Conservation (phyloP, 1,140 invertebrate species). For the Catajapyx aquilonaris region DNA sequence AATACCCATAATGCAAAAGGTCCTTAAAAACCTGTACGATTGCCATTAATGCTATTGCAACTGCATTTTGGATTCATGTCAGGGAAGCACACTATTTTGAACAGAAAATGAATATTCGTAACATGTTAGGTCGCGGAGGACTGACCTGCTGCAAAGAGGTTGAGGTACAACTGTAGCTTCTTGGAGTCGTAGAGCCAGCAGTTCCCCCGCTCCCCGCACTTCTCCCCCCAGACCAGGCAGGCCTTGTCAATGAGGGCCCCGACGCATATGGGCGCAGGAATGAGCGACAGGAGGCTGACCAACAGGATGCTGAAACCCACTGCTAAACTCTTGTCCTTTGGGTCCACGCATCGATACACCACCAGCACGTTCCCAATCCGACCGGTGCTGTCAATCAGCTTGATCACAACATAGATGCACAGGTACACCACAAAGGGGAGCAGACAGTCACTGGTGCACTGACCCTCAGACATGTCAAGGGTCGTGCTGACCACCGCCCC, state of each 20-base stretch:
- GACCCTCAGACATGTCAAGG: too few relatives aligned
- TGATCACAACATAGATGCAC: conserved; percentile 13
- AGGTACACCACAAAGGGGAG: conserved; percentile 14
- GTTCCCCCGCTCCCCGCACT: conserved; percentile 34
- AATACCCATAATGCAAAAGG: background rate
- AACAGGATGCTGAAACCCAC: conserved; percentile 36
- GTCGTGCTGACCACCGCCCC: too few relatives aligned
- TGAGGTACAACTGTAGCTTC: conserved; percentile 32
- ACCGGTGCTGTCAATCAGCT: conserved; percentile 15
- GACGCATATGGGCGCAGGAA: conserved; percentile 41
- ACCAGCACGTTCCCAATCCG: conserved; percentile 15
- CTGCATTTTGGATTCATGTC: background rate
- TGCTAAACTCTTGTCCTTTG: conserved; percentile 37
- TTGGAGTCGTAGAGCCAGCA: conserved; percentile 38
- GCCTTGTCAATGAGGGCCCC: conserved; percentile 33
- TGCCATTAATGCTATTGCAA: background rate
- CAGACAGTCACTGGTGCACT: conserved; percentile 12
- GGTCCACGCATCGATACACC: conserved; percentile 28
- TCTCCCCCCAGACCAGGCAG: conserved; percentile 38
- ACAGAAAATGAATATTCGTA: background rate
- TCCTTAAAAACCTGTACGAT: background rate
- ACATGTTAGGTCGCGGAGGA: background rate
- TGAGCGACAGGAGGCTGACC: conserved; percentile 38
- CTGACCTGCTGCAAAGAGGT: conserved; percentile 30
- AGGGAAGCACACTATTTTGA: background rate